Conservation (phyloP, 2,888 invertebrate species). For the Pseudoips prasinana region DNA sequence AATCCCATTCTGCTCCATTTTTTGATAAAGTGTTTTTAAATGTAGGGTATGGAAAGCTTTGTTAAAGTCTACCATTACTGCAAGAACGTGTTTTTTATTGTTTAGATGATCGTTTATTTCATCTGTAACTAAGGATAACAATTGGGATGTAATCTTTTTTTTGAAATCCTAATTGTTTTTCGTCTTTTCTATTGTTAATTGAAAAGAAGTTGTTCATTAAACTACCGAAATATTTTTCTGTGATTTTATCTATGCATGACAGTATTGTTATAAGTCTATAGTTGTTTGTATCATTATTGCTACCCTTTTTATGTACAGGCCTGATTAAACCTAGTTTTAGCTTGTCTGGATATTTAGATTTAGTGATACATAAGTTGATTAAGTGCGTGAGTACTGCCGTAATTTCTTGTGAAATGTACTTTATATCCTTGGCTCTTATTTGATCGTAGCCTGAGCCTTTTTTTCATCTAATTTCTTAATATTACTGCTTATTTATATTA, state of each 20-base stretch:
- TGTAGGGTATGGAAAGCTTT: too few species aligned
- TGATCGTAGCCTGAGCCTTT: conserved; percentile 1
- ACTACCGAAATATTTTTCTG: conserved; percentile 1
- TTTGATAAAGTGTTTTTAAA: too few species aligned
- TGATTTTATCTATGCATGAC: conserved; percentile 3
- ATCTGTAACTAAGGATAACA: conserved; percentile 1
- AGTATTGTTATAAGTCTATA: conserved; percentile 6
- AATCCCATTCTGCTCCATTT: too few species aligned
- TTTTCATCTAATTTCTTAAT: background rate
- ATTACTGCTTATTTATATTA: background rate
- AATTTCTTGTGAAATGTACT: background rate
- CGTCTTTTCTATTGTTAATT: background rate
- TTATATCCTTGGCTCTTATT: conserved; percentile 1
- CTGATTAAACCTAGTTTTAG: conserved; percentile 2
- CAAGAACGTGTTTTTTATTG: conserved; percentile 2
- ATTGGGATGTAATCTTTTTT: conserved; percentile 2
- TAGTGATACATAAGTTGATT: conserved; percentile 2
- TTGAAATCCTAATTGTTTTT: conserved; percentile 7
- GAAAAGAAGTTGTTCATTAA: background rate
- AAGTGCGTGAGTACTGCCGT: conserved; percentile 2
- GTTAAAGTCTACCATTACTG: too few species aligned
- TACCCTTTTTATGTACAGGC: conserved; percentile 5
- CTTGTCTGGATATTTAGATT: background rate
- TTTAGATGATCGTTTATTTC: background rate
- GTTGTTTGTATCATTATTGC: background rate